Evolutionary conservation across 2,888 invertebrate genomes (phyloP), one percentile per base, ranked within the genome.

Genomic region (Nemotelus nigrinus): DNA sequence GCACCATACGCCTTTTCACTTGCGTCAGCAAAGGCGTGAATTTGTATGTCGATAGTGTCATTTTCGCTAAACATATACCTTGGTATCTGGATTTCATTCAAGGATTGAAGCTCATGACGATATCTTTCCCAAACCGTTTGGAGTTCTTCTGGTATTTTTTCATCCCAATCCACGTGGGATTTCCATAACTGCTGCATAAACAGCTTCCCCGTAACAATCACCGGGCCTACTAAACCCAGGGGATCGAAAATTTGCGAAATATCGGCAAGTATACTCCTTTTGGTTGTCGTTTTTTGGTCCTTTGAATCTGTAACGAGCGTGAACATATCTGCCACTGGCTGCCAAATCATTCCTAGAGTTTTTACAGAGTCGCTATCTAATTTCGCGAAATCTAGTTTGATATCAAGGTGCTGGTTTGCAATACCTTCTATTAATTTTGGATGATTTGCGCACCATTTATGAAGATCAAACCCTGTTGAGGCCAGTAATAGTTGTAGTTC

Each of bases 391-490:
- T 78, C 79, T 3, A 79, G 71, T 41, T 79, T 58, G 10, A 77
- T 77, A 75, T 79, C 72, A 8, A 55, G 41, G 67, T 70, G 64
- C 39, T 78, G 53, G 55, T 67, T 67, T 45, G 79, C 70, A 53
- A 77, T 77, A 58, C 68, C 71, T 75, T 72, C 25, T 10, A 80
- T 60, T 71, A 80, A 7, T 44, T 68, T 76, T 5, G 75, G 65
- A 48, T 70, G 45, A 47, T 67, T 76, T 2, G 55, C 43, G 45
- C 76, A 76, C 76, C 76, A 67, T 55, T 70, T 50, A 3, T 39
- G 60, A n/a, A 60, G 47, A 45, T 72, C 44, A 41, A 72, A 72
- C 25, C 57, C 55, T 47, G 63, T 63, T 25, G 25, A 25, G 25
- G 25, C 25, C 25, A 25, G 25, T 25, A 25, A 25, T 25, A 25